Evolutionary conservation across 2,888 invertebrate species (phyloP).

Genomic region (Stenotaenia linearis): DNA sequence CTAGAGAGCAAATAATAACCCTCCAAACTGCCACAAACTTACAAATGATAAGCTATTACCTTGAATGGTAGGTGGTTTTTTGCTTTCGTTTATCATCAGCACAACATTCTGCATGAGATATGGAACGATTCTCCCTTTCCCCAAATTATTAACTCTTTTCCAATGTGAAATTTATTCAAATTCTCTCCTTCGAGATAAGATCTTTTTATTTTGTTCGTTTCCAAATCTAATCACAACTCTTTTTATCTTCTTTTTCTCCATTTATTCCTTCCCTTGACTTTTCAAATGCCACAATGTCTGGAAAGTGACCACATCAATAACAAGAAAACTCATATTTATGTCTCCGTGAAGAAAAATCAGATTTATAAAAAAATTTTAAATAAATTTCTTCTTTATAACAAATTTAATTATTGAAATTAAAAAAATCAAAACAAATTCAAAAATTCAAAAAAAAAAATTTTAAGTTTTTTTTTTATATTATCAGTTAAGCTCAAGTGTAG

Average conservation of each 20-base stretch:
- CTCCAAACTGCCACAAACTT: background rate
- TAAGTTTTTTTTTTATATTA: background rate
- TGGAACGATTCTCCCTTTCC: no score
- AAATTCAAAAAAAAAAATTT: background rate
- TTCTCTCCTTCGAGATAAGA: background rate
- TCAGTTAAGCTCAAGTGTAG: background rate
- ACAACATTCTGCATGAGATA: no score
- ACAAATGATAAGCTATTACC: background rate
- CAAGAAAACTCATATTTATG: background rate
- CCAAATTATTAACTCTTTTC: background rate
- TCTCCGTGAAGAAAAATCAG: background rate
- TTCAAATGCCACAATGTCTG: background rate
- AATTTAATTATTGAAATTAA: no score
- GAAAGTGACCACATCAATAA: background rate
- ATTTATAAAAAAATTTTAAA: background rate
- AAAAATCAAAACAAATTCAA: no score
- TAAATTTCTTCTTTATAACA: no score
- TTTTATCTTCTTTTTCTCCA: background rate
- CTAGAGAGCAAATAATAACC: background rate
- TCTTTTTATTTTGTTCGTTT: background rate
- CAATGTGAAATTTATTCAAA: background rate
- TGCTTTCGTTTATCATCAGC: background rate
- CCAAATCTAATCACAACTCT: background rate
- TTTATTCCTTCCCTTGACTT: no score
- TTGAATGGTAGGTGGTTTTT: no score